A percentile compares a stretch with the other conserved stretches of the same genome.
phyloP scores from a whole-genome alignment of 64 coral and sea anemone species.

The Catalaphyllia jardinei region DNA sequence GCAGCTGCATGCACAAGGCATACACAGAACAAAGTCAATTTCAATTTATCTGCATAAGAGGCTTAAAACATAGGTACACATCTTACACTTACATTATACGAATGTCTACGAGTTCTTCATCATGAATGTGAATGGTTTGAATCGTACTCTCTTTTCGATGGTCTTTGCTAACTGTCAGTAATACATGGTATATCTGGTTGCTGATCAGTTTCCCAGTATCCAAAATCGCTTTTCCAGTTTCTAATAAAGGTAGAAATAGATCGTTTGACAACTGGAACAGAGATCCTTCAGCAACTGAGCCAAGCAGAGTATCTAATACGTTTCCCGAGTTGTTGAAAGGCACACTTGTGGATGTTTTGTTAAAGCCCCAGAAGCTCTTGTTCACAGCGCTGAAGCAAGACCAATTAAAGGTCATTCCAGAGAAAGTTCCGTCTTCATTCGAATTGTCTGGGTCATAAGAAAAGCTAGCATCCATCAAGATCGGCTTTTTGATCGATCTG shows the following conservation, averaged over 20 bases:
- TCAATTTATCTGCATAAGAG: no score
- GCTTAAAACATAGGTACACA: background rate
- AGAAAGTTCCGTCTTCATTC: background rate
- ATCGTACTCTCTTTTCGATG: background rate
- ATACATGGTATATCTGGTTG: background rate
- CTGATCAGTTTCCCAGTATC: background rate
- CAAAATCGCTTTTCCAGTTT: background rate
- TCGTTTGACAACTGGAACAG: background rate
- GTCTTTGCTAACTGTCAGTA: background rate
- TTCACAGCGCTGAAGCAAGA: background rate
- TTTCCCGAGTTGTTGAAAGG: background rate
- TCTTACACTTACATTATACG: background rate
- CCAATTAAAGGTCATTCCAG: background rate
- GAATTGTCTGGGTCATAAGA: background rate
- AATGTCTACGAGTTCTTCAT: background rate
- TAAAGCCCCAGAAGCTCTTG: background rate
- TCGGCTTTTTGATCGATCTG: background rate
- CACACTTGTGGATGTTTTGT: background rate
- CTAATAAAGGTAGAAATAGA: background rate
- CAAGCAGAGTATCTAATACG: background rate
- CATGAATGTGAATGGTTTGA: background rate
- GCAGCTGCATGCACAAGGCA: no score
- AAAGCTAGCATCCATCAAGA: background rate
- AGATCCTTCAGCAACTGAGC: background rate
- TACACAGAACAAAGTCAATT: no score